These are phyloP conservation scores for Macrosoma leucophasiata DNA, from an alignment of 2,888 invertebrate genomes.

Conservation along the genomic window DNA sequence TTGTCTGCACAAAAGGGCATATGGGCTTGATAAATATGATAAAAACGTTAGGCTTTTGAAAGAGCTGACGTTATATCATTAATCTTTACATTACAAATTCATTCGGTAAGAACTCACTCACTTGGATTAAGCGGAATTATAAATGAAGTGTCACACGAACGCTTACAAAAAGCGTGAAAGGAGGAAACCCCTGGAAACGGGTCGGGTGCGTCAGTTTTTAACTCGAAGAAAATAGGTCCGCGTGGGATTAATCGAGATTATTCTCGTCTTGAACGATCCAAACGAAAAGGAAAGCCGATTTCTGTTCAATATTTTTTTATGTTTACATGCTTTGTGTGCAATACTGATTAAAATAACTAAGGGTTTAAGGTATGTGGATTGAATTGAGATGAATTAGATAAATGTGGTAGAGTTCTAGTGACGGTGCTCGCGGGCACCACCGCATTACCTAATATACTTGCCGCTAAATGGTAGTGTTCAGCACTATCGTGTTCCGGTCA, in stretches of 20 bases:
- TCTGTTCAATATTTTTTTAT: conserved; percentile 11
- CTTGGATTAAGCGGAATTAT: conserved; percentile 71
- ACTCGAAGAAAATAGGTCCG: conserved; percentile 47
- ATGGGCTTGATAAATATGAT: conserved; percentile 44
- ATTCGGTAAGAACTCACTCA: conserved; percentile 71
- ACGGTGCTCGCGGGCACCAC: too few relatives aligned
- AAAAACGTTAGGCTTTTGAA: conserved; percentile 48
- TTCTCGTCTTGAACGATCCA: conserved; percentile 42
- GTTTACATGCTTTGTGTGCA: background rate
- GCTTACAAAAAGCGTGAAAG: conserved; percentile 61
- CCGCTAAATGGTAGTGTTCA: too few relatives aligned
- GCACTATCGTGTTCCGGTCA: too few relatives aligned
- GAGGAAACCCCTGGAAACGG: conserved; percentile 51
- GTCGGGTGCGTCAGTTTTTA: conserved; percentile 54
- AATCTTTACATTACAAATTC: conserved; percentile 74
- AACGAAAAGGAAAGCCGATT: too few relatives aligned
- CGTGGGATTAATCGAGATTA: conserved; percentile 44
- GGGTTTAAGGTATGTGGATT: too few relatives aligned
- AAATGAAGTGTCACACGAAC: conserved; percentile 69
- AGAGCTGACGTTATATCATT: conserved; percentile 56
- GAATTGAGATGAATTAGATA: too few relatives aligned
- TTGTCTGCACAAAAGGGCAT: too few relatives aligned
- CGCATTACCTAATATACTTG: too few relatives aligned
- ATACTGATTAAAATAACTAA: background rate
- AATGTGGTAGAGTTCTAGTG: too few relatives aligned